phyloP scores from a whole-genome alignment of 2,888 invertebrate genomes.

The Palloptera scutellata region DNA sequence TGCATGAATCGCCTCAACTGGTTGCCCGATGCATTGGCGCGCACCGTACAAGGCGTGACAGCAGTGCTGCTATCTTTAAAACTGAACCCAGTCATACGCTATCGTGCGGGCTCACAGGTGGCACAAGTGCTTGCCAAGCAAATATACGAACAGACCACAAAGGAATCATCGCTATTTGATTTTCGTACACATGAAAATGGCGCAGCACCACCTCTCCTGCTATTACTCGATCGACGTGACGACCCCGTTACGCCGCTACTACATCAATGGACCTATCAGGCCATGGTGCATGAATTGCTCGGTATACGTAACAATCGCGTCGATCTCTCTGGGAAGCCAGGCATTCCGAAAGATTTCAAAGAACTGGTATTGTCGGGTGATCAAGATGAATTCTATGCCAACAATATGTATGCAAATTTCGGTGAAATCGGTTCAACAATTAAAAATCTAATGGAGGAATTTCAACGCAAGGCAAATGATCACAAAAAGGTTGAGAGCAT shows the following conservation, averaged over 20 bases:
- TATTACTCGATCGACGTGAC: slow-evolving; percentile 91
- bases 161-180: slow-evolving; percentile 89
- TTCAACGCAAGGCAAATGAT: slow-evolving; percentile 93
- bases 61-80: slow-evolving; percentile 89
- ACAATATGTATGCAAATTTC: slow-evolving; percentile 95
- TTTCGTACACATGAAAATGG: slow-evolving; percentile 73
- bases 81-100: slow-evolving; percentile 87
- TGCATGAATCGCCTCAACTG: slow-evolving; percentile 78
- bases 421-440: slow-evolving; percentile 98
- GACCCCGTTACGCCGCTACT: slow-evolving; percentile 96
- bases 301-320: slow-evolving; percentile 94
- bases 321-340: slow-evolving; percentile 83
- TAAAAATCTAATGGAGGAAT: slow-evolving; percentile 96
- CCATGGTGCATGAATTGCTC: slow-evolving; percentile 98
- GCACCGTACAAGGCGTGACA: slow-evolving; percentile 85
- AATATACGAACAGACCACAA: slow-evolving; percentile 82
- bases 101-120: slow-evolving; percentile 85
- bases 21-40: slow-evolving; percentile 78
- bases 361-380: slow-evolving; percentile 95
- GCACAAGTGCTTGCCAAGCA: slow-evolving; percentile 86
- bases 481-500: slow-evolving; percentile 98
- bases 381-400: slow-evolving; percentile 96
- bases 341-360: slow-evolving; percentile 85
- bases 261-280: slow-evolving; percentile 99
- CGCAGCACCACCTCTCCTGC: slow-evolving; percentile 78